Evolutionary conservation across 1,140 invertebrate genomes (phyloP), one percentile per base, ranked within the genome.

Genomic region (Sminthurides bifidus): DNA sequence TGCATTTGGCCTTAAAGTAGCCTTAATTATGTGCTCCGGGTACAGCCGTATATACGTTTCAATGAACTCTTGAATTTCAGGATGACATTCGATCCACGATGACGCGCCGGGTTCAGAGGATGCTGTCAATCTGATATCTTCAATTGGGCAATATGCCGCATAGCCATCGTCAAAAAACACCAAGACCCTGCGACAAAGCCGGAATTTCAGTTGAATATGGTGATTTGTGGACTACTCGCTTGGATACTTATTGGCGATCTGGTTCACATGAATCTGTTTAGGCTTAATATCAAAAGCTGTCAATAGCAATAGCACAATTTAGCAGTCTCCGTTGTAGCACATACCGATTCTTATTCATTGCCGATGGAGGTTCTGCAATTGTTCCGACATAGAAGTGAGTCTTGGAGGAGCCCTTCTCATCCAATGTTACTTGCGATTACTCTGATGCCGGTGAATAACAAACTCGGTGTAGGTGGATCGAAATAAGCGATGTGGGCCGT

Each of bases 101-200:
- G 8, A 10, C 2, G 92, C 85, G 59, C 83, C 79, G 0, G 72
- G 60, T 14, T 84, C 85, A 64, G 72, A 73, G 64, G 85, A 79
- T 54, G 78, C 81, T n/a, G 90, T 80, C 1, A 86, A 67, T 19
- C 79, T 78, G 10, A 89, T 81, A 64, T 83, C 73, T 1, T 75
- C 72, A 60, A 87, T 83, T 2, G 68, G 66, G 0, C 85, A 83
- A 71, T 96, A 96, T 64, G 92, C 48, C 86, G 88, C 87, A 71
- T 91, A 92, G 2, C 92, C 91, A 71, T 93, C 89, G 72, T 96
- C 92, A 73, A 94, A 96, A 69, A 96, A 96, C 48, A 96, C 77
- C n/a, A 96, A 72, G 68, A 93, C 94, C 81, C 44, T 48, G 19
- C 19, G 21, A 43, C 14, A 14, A 43, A 8, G 8, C 14, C 40